Conservation (phyloP, 2,888 invertebrate genomes). For the Nephrotoma flavescens region DNA sequence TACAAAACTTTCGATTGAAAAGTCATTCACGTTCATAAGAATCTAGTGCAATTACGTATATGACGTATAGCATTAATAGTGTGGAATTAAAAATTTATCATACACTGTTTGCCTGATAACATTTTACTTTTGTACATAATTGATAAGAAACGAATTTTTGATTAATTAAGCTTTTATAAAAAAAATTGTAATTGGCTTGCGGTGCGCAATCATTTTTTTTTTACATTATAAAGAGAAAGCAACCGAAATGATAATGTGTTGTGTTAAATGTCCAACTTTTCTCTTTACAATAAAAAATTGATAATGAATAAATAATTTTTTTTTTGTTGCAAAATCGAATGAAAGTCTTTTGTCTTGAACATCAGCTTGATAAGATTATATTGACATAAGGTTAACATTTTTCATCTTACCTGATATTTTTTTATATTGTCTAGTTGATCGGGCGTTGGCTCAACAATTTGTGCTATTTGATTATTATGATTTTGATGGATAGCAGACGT, state of each 20-base stretch:
- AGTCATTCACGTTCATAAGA: not conserved
- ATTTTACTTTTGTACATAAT: not conserved
- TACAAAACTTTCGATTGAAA: not conserved
- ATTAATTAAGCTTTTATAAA: not conserved
- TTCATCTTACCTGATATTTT: slow-evolving; percentile 70
- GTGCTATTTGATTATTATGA: slow-evolving; percentile 29
- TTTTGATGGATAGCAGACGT: slow-evolving; percentile 28
- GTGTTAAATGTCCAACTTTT: not conserved
- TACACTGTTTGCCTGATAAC: not conserved
- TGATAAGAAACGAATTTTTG: not conserved
- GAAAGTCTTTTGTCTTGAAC: not conserved
- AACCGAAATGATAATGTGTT: not conserved
- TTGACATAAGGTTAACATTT: not conserved
- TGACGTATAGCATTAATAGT: not conserved
- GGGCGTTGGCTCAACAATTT: slow-evolving; percentile 50
- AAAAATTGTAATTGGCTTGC: not conserved
- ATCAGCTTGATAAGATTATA: not conserved
- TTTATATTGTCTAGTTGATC: slow-evolving; percentile 85
- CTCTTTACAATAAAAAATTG: not conserved
- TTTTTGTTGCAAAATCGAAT: not conserved
- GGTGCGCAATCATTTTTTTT: not conserved
- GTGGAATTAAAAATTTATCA: not conserved
- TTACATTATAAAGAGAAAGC: not conserved
- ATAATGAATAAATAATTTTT: not conserved
- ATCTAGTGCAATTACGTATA: not conserved